A percentile compares a stretch with the other conserved stretches of the same genome.
Conservation (phyloP, 2,888 invertebrate species). For the Lithophane ornitopus region DNA sequence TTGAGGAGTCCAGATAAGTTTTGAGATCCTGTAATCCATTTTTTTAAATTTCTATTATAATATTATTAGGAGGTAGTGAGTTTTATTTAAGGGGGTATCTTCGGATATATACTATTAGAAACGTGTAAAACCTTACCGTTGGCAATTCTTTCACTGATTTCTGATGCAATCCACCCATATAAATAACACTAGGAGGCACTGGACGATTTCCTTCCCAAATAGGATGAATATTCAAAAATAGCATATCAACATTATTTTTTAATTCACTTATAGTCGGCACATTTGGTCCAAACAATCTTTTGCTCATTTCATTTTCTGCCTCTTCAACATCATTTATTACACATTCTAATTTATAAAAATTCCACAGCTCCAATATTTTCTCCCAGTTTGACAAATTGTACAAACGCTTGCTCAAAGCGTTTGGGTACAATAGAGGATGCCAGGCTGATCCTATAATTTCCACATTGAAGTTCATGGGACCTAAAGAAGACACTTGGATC, state of each 20-base stretch:
- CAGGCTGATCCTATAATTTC: constrained; percentile 57
- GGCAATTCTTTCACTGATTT: constrained; percentile 45
- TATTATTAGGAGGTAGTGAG: not conserved
- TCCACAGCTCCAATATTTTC: constrained; percentile 66
- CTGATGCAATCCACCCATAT: constrained; percentile 76
- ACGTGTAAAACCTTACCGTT: constrained; percentile 12
- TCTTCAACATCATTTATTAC: constrained; percentile 40
- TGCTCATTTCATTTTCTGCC: constrained; percentile 59
- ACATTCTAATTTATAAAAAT: constrained; percentile 26
- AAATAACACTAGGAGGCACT: constrained; percentile 79
- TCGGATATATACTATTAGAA: not conserved
- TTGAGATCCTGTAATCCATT: constrained; percentile 76
- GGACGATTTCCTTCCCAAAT: constrained; percentile 79
- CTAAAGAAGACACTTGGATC: constrained; percentile 73
- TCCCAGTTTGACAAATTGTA: constrained; percentile 72
- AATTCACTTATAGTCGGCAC: constrained; percentile 66
- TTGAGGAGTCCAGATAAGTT: constrained; percentile 78
- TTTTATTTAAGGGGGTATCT: not conserved
- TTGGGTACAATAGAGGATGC: constrained; percentile 73
- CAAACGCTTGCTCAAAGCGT: constrained; percentile 51
- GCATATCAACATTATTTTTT: constrained; percentile 74
- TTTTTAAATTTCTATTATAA: too few relatives aligned
- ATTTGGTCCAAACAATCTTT: constrained; percentile 68
- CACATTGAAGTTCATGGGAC: constrained; percentile 54
- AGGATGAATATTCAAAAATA: constrained; percentile 82